Conservation (phyloP, 2,888 invertebrate genomes). For the Camptogramma bilineatum region DNA sequence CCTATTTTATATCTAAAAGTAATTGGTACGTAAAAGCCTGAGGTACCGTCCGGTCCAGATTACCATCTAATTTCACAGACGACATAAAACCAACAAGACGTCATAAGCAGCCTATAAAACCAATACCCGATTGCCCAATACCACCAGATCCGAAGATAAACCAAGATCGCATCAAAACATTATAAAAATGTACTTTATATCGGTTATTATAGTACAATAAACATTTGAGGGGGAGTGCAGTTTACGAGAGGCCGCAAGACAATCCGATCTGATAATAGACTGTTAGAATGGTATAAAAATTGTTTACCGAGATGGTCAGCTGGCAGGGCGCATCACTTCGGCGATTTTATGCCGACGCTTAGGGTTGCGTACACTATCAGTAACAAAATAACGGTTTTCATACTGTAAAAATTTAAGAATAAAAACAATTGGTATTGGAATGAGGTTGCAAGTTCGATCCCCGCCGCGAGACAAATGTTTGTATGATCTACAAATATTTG, state of each 20-base stretch:
- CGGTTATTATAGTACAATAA: slow-evolving; percentile 80
- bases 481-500: too few species aligned
- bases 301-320: slow-evolving; percentile 64
- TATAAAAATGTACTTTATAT: slow-evolving; percentile 74
- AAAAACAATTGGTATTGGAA: too few species aligned
- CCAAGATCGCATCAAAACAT: slow-evolving; percentile 70
- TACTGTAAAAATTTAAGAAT: too few species aligned
- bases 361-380: slow-evolving; percentile 29
- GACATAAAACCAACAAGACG: slow-evolving; percentile 41
- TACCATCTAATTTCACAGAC: slow-evolving; percentile 35
- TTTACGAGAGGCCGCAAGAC: slow-evolving; percentile 59
- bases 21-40: slow-evolving; percentile 25
- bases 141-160: slow-evolving; percentile 73
- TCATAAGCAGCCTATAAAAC: slow-evolving; percentile 53
- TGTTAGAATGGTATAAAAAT: slow-evolving; percentile 66
- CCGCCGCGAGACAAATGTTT: too few species aligned
- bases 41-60: slow-evolving; percentile 28
- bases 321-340: slow-evolving; percentile 33
- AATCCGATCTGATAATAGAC: slow-evolving; percentile 71
- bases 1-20: slow-evolving; percentile 13
- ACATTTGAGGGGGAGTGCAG: slow-evolving; percentile 52
- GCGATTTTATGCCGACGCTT: slow-evolving; percentile 24
- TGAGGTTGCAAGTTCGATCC: too few species aligned
- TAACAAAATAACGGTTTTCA: not conserved
- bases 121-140: slow-evolving; percentile 51